phyloP scores from a whole-genome alignment of 1,140 invertebrate species.

The Megalopta genalis region DNA sequence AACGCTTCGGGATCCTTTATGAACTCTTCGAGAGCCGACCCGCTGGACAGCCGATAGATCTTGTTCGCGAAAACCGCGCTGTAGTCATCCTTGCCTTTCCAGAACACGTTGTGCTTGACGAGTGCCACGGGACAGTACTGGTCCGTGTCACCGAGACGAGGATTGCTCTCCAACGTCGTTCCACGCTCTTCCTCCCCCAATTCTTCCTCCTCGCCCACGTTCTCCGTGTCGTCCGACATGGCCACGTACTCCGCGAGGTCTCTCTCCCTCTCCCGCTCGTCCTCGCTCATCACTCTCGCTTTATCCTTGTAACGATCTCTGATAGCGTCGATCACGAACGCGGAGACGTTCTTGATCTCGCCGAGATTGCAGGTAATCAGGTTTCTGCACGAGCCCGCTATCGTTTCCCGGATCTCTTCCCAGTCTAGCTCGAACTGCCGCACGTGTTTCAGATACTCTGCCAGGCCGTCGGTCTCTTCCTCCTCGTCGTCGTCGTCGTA shows the following conservation, averaged over 20 bases:
- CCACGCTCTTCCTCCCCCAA: slow-evolving; percentile 37
- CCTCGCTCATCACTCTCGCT: slow-evolving; percentile 59
- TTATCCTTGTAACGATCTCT: slow-evolving; percentile 56
- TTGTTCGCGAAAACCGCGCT: slow-evolving; percentile 78
- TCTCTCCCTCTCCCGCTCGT: slow-evolving; percentile 53
- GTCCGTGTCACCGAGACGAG: slow-evolving; percentile 80
- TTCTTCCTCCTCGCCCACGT: slow-evolving; percentile 47
- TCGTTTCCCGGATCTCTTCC: slow-evolving; percentile 15
- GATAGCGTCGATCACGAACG: slow-evolving; percentile 59
- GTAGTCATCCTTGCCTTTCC: slow-evolving; percentile 81
- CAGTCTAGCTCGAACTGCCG: slow-evolving; percentile 25
- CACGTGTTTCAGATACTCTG: slow-evolving; percentile 43
- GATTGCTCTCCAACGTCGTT: slow-evolving; percentile 64
- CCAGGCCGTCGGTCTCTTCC: slow-evolving; percentile 7
- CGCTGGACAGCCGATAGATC: slow-evolving; percentile 78
- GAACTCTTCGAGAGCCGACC: slow-evolving; percentile 77
- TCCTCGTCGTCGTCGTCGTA: slow-evolving; percentile 15
- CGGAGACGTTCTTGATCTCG: slow-evolving; percentile 5
- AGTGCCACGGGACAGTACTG: slow-evolving; percentile 81
- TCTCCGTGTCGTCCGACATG: slow-evolving; percentile 9
- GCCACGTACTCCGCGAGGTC: slow-evolving; percentile 60
- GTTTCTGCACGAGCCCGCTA: slow-evolving; percentile 28
- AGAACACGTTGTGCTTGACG: slow-evolving; percentile 78
- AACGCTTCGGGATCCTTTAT: slow-evolving; percentile 75
- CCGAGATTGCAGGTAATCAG: slow-evolving; percentile 55